Evolutionary conservation across 2,888 invertebrate species (phyloP).

Genomic region (Habroteleia sp.): DNA sequence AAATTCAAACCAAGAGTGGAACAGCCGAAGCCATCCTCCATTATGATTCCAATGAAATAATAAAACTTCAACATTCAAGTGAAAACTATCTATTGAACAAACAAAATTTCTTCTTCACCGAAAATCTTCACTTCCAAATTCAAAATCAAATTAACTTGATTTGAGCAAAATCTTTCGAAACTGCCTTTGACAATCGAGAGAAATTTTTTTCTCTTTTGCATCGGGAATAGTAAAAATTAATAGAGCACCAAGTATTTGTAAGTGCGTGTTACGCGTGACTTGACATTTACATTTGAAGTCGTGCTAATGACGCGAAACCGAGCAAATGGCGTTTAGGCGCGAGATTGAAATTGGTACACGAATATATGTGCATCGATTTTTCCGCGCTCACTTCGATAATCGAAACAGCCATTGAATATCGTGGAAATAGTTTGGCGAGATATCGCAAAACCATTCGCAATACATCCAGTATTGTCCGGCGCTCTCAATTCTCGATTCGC

Average conservation of each 20-base stretch:
- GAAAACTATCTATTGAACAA: too few relatives aligned
- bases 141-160: too few relatives aligned
- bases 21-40: not conserved
- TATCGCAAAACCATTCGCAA: constrained; percentile 46
- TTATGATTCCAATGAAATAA: too few relatives aligned
- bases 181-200: too few relatives aligned
- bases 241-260: not conserved
- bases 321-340: constrained; percentile 41
- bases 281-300: constrained; percentile 49
- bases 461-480: constrained; percentile 51
- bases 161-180: too few relatives aligned
- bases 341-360: constrained; percentile 45
- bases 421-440: constrained; percentile 55
- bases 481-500: constrained; percentile 44
- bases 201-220: too few relatives aligned
- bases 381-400: constrained; percentile 43
- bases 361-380: constrained; percentile 51
- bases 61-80: too few relatives aligned
- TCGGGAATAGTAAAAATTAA: too few relatives aligned
- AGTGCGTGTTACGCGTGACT: constrained; percentile 17
- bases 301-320: constrained; percentile 37
- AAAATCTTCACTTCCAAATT: too few relatives aligned
- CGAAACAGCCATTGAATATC: constrained; percentile 50
- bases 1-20: constrained; percentile 7
- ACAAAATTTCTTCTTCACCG: too few relatives aligned